Percentiles rank a stretch among this genome's conserved stretches.
Evolutionary conservation across 2,797 vertebrate genomes (phyloP).

Genomic region (Eurystomus glaucurus): DNA sequence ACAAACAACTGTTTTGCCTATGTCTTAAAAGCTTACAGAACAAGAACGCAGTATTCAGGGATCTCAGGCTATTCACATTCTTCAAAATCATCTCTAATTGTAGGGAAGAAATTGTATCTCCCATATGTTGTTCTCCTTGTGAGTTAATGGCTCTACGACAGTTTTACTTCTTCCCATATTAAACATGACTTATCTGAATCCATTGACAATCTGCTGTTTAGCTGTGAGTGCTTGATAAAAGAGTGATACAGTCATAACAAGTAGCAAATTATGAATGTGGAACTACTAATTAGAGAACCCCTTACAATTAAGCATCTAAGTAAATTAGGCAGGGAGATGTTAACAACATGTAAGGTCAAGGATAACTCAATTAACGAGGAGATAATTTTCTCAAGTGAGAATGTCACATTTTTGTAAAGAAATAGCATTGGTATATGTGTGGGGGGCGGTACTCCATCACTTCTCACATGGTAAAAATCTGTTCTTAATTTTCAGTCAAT

Average conservation of each 20-base stretch:
- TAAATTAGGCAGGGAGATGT: constrained; percentile 85
- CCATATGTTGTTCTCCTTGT: constrained; percentile 77
- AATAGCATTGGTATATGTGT: neutral
- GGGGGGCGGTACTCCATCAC: neutral
- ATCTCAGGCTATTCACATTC: constrained; percentile 71
- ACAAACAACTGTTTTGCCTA: constrained; percentile 59
- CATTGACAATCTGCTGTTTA: constrained; percentile 84
- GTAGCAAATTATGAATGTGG: constrained; percentile 81
- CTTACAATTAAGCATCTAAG: constrained; percentile 84
- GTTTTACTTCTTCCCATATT: constrained; percentile 76
- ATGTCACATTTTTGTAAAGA: constrained; percentile 73
- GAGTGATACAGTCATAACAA: constrained; percentile 80
- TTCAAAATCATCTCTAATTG: constrained; percentile 77
- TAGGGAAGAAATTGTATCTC: constrained; percentile 71
- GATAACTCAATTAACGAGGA: constrained; percentile 84
- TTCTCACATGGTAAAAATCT: constrained; percentile 71
- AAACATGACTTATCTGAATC: constrained; percentile 81
- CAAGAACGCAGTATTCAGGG: constrained; percentile 55
- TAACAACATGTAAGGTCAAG: constrained; percentile 86
- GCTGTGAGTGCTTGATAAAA: constrained; percentile 81
- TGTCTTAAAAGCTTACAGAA: constrained; percentile 45
- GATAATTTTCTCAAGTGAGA: constrained; percentile 78
- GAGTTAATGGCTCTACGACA: constrained; percentile 80
- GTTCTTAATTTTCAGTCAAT: constrained; percentile 90
- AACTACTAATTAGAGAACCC: constrained; percentile 84